These are phyloP conservation scores for Heliconius cydno DNA, from an alignment of 2,888 invertebrate species.

Conservation along the genomic window DNA sequence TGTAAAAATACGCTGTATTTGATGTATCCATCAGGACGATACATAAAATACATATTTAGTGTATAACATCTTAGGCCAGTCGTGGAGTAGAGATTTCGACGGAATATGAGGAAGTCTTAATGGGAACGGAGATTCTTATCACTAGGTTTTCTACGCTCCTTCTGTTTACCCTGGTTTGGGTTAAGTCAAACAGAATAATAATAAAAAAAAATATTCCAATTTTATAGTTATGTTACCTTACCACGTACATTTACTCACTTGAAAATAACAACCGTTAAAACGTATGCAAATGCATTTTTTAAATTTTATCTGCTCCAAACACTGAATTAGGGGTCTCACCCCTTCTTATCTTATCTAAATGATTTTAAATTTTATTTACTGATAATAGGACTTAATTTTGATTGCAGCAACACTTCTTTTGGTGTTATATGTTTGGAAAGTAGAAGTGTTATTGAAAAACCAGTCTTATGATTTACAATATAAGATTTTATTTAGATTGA, in stretches of 20 bases:
- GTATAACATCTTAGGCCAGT: too few species aligned
- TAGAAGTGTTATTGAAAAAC: not conserved
- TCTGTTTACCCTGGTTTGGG: not conserved
- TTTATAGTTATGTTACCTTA: constrained; percentile 2
- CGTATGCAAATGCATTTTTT: constrained; percentile 60
- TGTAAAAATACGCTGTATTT: not conserved
- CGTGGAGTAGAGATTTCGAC: too few species aligned
- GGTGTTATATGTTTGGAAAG: not conserved
- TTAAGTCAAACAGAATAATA: not conserved
- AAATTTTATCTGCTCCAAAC: constrained; percentile 64
- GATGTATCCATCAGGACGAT: not conserved
- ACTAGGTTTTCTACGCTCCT: not conserved
- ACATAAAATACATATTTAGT: not conserved
- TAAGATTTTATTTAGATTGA: not conserved
- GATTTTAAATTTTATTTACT: constrained; percentile 45
- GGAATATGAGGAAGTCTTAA: too few species aligned
- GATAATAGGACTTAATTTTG: constrained; percentile 46
- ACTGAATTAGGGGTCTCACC: constrained; percentile 65
- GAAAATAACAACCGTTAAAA: constrained; percentile 42
- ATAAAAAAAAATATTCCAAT: not conserved
- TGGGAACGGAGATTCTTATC: not conserved
- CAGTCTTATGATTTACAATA: not conserved
- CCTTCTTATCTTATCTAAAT: constrained; percentile 50
- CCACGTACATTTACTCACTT: constrained; percentile 29
- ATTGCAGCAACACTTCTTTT: constrained; percentile 14